Evolutionary conservation across 2,888 invertebrate genomes (phyloP).

Genomic region (Limnephilus marmoratus): DNA sequence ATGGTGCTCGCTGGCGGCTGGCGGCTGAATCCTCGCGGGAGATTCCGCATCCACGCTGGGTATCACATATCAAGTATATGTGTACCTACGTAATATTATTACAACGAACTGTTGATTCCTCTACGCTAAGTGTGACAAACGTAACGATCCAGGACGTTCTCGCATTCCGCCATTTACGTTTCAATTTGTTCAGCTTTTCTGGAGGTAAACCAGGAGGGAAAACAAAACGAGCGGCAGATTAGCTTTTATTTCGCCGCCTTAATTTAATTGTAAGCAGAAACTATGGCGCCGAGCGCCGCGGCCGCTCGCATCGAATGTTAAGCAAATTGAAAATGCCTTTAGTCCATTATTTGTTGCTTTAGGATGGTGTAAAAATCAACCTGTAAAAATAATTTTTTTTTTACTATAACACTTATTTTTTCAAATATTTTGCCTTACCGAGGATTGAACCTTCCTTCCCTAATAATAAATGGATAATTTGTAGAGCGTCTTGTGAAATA

Average conservation of each 20-base stretch:
- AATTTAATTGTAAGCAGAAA: slow-evolving; percentile 27
- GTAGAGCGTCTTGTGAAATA: too few species aligned
- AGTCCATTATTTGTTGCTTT: background rate
- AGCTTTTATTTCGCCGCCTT: slow-evolving; percentile 32
- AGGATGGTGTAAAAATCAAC: background rate
- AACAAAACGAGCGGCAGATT: slow-evolving; percentile 12
- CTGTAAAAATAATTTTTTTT: too few species aligned
- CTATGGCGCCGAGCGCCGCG: background rate
- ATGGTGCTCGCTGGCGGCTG: background rate
- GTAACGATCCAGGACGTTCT: slow-evolving; percentile 16
- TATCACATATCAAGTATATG: background rate
- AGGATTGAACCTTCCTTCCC: too few species aligned
- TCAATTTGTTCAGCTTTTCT: slow-evolving; percentile 41
- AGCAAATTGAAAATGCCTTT: background rate
- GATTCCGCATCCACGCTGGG: background rate
- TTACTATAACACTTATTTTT: too few species aligned
- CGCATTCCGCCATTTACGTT: slow-evolving; percentile 39
- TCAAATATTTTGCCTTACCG: too few species aligned
- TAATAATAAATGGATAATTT: too few species aligned
- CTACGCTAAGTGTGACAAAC: slow-evolving; percentile 30
- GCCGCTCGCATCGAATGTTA: background rate
- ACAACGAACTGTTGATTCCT: slow-evolving; percentile 40
- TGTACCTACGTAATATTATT: background rate
- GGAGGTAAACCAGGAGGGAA: slow-evolving; percentile 38
- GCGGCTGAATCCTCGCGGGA: background rate